Percentiles rank a stretch among this genome's conserved stretches.
Evolutionary conservation across 2,888 invertebrate genomes (phyloP).

Genomic region (Phortica magna): DNA sequence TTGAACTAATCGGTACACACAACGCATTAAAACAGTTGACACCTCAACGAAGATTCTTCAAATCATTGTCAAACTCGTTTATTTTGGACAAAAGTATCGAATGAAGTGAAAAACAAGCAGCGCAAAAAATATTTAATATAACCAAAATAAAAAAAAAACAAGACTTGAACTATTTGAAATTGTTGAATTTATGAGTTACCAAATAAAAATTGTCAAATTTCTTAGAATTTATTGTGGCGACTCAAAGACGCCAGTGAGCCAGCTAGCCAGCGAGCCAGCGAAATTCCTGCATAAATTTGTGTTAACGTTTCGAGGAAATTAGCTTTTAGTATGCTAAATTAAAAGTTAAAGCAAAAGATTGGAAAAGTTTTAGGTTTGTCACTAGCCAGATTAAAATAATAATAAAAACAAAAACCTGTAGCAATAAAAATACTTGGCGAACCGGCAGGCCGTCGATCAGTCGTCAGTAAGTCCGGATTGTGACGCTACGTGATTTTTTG

Average conservation of each 20-base stretch:
- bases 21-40: conserved; percentile 6
- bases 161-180: conserved; percentile 19
- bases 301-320: too few relatives aligned
- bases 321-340: too few relatives aligned
- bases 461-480: neutral
- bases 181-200: conserved; percentile 11
- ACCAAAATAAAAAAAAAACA: neutral
- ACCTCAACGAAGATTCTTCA: conserved; percentile 5
- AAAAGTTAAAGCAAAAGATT: too few relatives aligned
- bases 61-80: conserved; percentile 7
- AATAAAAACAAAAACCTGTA: neutral
- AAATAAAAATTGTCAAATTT: conserved; percentile 21
- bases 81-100: conserved; percentile 7
- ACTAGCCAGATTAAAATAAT: neutral
- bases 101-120: too few relatives aligned
- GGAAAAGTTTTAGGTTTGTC: neutral
- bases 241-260: neutral
- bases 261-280: neutral
- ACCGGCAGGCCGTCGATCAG: neutral
- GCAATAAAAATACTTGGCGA: neutral
- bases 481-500: conserved; percentile 43
- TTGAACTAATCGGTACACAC: conserved; percentile 16
- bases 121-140: neutral
- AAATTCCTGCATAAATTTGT: conserved; percentile 29
- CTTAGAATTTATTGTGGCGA: conserved; percentile 20